These are phyloP conservation scores for Ophiodon elongatus DNA, from an alignment of 2,113 vertebrate genomes.

Conservation along the genomic window DNA sequence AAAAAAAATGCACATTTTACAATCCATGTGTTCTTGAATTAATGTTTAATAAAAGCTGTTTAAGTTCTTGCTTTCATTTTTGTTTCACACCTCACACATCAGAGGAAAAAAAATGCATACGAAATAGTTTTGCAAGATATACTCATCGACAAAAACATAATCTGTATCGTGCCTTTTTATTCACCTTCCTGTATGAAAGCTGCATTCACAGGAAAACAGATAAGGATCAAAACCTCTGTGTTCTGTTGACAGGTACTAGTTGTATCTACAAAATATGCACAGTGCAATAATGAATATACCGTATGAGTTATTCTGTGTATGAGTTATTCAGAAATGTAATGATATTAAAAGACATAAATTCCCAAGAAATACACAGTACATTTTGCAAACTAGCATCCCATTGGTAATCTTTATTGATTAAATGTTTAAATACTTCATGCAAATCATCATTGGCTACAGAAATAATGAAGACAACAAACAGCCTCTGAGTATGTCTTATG, in stretches of 20 bases:
- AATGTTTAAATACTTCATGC: neutral
- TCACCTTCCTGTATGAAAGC: neutral
- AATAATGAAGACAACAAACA: neutral
- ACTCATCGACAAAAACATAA: rapidly evolving
- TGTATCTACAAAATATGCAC: neutral
- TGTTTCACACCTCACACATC: neutral
- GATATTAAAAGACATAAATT: neutral
- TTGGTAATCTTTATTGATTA: conserved; percentile 55
- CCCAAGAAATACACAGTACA: neutral
- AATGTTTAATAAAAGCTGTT: neutral
- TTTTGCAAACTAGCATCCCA: conserved; percentile 8
- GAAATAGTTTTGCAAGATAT: neutral
- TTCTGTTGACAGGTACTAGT: neutral
- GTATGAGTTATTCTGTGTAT: too few species aligned
- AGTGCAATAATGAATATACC: neutral
- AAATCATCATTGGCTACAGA: neutral
- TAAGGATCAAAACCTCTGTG: neutral
- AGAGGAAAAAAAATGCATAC: neutral
- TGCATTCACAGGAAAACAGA: neutral
- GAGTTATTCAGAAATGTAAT: neutral
- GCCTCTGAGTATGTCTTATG: neutral
- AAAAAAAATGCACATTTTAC: neutral
- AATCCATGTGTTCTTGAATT: neutral
- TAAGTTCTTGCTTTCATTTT: neutral
- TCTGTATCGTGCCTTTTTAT: rapidly evolving